phyloP scores from a whole-genome alignment of 1,140 invertebrate species.

The Trypoxylus dichotomus region DNA sequence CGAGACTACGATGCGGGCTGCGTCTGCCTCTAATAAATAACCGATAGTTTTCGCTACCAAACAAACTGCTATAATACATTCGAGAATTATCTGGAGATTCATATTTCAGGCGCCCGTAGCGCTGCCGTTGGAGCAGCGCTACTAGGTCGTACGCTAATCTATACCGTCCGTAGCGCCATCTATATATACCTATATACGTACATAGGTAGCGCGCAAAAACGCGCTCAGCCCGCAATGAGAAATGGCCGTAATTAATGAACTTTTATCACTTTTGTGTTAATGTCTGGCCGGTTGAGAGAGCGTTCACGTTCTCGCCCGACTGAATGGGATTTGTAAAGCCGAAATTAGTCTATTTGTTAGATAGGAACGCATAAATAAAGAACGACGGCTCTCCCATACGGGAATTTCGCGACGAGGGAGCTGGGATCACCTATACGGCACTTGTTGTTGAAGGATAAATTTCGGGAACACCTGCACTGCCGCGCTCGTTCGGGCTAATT shows the following conservation, averaged over 20 bases:
- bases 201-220: neutral
- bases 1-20: neutral
- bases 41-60: slow-evolving; percentile 5
- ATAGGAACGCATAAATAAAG: slow-evolving; percentile 8
- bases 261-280: slow-evolving; percentile 26
- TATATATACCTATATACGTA: neutral
- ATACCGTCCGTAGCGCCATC: neutral
- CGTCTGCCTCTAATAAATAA: neutral
- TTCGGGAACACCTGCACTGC: no score
- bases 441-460: no score
- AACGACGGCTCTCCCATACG: neutral
- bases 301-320: neutral
- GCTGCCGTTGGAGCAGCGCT: neutral
- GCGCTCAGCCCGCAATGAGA: neutral
- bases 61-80: slow-evolving; percentile 7
- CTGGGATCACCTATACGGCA: no score
- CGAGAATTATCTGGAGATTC: slow-evolving; percentile 6
- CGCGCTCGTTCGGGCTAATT: no score
- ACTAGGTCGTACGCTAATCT: no score
- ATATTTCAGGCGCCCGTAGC: neutral
- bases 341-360: slow-evolving; percentile 24
- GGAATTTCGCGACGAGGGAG: neutral
- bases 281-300: neutral
- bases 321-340: slow-evolving; percentile 14
- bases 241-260: slow-evolving; percentile 20